Conservation (phyloP, 2,888 invertebrate genomes). For the Branchellion lobata region DNA sequence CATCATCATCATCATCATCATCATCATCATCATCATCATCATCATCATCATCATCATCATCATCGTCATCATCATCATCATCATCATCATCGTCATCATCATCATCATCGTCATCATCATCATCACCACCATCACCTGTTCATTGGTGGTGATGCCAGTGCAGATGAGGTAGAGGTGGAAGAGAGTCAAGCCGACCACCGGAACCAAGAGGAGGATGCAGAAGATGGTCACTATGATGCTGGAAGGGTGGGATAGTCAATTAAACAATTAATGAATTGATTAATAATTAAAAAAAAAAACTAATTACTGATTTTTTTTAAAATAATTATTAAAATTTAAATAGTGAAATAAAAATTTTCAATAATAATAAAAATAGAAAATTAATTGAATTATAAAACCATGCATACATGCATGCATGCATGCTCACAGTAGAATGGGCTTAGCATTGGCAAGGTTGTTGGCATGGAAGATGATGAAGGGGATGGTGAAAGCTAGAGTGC, state of each 20-base stretch:
- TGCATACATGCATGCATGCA: too few species aligned
- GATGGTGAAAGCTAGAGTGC: slow-evolving; percentile 89
- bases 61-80: slow-evolving; percentile 30
- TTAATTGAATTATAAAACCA: neutral
- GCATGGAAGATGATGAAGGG: slow-evolving; percentile 85
- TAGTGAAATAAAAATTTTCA: neutral
- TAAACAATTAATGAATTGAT: neutral
- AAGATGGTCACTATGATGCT: slow-evolving; percentile 55
- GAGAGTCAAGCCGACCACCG: slow-evolving; percentile 93
- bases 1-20: slow-evolving; percentile 36
- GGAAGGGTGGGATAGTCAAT: slow-evolving; percentile 30
- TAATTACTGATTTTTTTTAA: neutral
- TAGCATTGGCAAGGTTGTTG: slow-evolving; percentile 72
- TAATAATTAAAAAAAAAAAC: too few species aligned
- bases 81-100: slow-evolving; percentile 36
- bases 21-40: slow-evolving; percentile 37
- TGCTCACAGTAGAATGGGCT: slow-evolving; percentile 64
- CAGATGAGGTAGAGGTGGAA: slow-evolving; percentile 97
- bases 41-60: slow-evolving; percentile 43
- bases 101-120: slow-evolving; percentile 30
- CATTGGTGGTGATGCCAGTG: slow-evolving; percentile 94
- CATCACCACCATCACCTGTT: slow-evolving; percentile 69
- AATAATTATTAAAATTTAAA: neutral
- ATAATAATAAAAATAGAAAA: neutral
- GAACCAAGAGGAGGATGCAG: slow-evolving; percentile 76